These are phyloP conservation scores for Acipenser oxyrinchus DNA, from an alignment of 2,797 vertebrate species.

Conservation along the genomic window DNA sequence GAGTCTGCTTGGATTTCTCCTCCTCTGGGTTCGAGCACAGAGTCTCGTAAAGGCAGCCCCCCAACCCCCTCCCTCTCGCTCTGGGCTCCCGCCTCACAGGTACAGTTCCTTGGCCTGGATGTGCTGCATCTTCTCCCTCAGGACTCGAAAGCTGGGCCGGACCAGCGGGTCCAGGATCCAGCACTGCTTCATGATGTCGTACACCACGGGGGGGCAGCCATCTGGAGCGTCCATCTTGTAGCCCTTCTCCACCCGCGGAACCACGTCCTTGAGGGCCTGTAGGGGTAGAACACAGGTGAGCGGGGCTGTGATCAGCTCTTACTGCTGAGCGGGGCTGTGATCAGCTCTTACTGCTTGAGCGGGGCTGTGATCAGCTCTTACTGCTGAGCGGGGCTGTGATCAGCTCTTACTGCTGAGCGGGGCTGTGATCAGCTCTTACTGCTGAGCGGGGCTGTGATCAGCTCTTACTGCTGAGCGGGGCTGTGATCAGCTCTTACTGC, in stretches of 20 bases:
- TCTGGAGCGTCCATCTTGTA: constrained; percentile 96
- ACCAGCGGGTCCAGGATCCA: constrained; percentile 78
- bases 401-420: too few species aligned
- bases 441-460: too few species aligned
- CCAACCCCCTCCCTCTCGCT: constrained; percentile 9
- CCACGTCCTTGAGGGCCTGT: constrained; percentile 88
- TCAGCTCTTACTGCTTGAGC: too few species aligned
- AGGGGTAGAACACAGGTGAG: not conserved
- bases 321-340: too few species aligned
- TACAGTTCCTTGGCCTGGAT: constrained; percentile 87
- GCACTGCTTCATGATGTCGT: constrained; percentile 96
- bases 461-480: too few species aligned
- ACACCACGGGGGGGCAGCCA: constrained; percentile 77
- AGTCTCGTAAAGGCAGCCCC: constrained; percentile 13
- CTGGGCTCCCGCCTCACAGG: constrained; percentile 57
- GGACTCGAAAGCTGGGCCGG: constrained; percentile 83
- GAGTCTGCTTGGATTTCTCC: constrained; percentile 1
- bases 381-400: too few species aligned
- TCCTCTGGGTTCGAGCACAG: constrained; percentile 4
- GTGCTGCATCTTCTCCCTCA: constrained; percentile 88
- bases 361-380: too few species aligned
- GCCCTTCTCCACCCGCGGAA: constrained; percentile 90
- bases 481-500: too few species aligned
- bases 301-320: too few species aligned
- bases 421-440: too few species aligned